Conservation (phyloP, 2,797 vertebrate species). For the Ceyx erithaca region DNA sequence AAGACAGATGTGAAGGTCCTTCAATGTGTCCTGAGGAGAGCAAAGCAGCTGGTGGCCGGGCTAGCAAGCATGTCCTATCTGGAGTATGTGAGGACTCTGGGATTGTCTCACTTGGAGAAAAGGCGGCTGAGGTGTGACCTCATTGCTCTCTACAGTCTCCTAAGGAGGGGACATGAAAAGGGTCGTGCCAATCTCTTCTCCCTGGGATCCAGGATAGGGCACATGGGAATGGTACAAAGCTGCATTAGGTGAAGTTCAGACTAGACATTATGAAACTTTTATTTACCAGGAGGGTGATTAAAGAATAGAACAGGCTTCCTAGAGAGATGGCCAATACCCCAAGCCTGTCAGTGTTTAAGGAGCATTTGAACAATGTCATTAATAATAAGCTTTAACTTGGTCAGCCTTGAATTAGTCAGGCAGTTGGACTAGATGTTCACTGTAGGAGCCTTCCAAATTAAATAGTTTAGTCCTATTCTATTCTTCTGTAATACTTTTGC, state of each 20-base stretch:
- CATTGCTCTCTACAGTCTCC: no score
- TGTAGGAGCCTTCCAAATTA: background rate
- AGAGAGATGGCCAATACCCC: background rate
- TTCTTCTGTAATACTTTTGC: background rate
- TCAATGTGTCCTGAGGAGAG: fast-evolving
- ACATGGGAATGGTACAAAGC: fast-evolving
- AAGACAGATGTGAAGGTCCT: no score
- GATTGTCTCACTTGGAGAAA: background rate
- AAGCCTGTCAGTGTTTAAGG: no score
- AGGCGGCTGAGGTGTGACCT: background rate
- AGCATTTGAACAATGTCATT: no score
- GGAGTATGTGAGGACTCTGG: background rate
- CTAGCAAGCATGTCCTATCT: background rate
- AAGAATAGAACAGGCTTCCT: background rate
- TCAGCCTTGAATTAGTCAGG: background rate
- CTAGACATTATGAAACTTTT: background rate
- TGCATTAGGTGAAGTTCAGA: background rate
- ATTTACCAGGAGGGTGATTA: background rate
- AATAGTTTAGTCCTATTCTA: background rate
- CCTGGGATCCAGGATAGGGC: background rate
- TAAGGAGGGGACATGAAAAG: background rate
- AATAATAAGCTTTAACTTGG: no score
- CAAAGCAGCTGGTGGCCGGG: background rate
- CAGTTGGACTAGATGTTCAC: background rate
- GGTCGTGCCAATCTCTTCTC: background rate